A percentile compares a stretch with the other conserved stretches of the same genome.
phyloP scores from a whole-genome alignment of 2,113 vertebrate genomes.

The Zapus hudsonius region DNA sequence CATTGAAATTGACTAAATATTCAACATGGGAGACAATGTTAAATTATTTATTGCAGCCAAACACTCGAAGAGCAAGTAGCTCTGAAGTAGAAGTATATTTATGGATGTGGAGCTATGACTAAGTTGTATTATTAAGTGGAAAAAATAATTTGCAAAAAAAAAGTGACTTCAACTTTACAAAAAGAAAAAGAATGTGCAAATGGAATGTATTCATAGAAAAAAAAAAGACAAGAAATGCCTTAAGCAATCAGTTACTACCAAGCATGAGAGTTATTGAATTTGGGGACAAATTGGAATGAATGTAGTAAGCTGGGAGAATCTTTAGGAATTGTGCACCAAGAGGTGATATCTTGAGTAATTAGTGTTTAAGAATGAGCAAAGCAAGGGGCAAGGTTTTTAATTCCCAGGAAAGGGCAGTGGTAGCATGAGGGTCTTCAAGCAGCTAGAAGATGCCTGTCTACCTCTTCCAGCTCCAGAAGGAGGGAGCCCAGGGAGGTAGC shows the following conservation, averaged over 20 bases:
- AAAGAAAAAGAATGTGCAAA: background rate
- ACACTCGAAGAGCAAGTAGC: background rate
- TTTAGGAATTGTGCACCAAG: background rate
- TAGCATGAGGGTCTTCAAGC: background rate
- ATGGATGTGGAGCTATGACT: background rate
- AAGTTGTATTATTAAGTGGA: background rate
- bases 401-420: constrained; percentile 5
- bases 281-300: background rate
- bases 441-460: background rate
- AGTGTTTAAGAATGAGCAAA: background rate
- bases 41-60: background rate
- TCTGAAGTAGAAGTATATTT: background rate
- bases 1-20: background rate
- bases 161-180: constrained; percentile 11
- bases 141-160: constrained; percentile 13
- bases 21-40: background rate
- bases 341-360: background rate
- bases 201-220: background rate
- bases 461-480: background rate
- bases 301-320: background rate
- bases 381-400: background rate
- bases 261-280: constrained; percentile 7
- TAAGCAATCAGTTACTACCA: background rate
- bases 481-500: background rate
- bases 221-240: background rate